Conservation (phyloP, 2,888 invertebrate genomes). For the Kuschelorhynchus macadamiae region DNA sequence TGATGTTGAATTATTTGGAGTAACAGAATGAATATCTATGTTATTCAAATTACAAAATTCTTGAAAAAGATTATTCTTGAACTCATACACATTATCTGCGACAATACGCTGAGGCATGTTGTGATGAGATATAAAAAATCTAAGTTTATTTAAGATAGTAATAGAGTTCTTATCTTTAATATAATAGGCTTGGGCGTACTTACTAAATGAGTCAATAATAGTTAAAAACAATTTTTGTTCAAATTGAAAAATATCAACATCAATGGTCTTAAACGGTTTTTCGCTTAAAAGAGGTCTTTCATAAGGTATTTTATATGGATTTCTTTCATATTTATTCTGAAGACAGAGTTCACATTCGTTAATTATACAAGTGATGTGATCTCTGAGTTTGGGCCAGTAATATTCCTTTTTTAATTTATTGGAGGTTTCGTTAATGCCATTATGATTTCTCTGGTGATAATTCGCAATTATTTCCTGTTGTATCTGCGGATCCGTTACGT, state of each 20-base stretch:
- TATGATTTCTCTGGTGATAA: slow-evolving; percentile 1
- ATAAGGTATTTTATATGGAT: slow-evolving; percentile 27
- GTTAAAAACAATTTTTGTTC: background rate
- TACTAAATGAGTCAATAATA: background rate
- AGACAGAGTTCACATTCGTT: slow-evolving; percentile 47
- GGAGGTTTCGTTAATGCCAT: background rate
- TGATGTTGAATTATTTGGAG: background rate
- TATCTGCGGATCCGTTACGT: slow-evolving; percentile 1
- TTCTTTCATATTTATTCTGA: slow-evolving; percentile 46
- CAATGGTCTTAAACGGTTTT: background rate
- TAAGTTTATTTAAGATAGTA: slow-evolving; percentile 6
- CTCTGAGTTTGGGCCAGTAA: slow-evolving; percentile 6
- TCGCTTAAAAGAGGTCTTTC: background rate
- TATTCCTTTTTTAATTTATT: slow-evolving; percentile 1
- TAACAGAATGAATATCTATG: background rate
- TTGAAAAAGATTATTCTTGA: background rate
- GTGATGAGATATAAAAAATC: background rate
- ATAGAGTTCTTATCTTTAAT: slow-evolving; percentile 5
- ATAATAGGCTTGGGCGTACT: slow-evolving; percentile 8
- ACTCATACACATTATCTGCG: slow-evolving; percentile 1
- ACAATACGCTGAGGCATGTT: slow-evolving; percentile 6
- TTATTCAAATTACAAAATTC: background rate
- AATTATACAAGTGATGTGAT: slow-evolving; percentile 14
- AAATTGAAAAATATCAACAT: slow-evolving; percentile 13
- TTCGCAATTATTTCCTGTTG: too few relatives aligned